Conservation (phyloP, 64 coral and sea anemone genomes). For the Montipora capricornis region DNA sequence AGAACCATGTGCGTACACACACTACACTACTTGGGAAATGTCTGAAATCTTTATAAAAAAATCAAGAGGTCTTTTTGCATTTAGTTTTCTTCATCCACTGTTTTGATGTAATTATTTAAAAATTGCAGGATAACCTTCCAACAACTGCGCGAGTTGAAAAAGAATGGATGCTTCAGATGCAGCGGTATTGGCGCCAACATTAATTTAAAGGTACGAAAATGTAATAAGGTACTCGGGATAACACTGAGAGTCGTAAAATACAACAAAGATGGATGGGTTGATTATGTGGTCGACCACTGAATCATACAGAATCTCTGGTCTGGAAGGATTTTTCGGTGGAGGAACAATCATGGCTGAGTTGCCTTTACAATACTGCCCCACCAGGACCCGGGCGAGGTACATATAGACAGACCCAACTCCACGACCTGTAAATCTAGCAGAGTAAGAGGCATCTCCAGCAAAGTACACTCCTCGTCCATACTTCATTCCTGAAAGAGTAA, state of each 20-base stretch:
- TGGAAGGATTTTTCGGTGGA: conserved; percentile 16
- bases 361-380: conserved; percentile 11
- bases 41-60: too few species aligned
- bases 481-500: background rate
- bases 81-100: too few species aligned
- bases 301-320: conserved; percentile 30
- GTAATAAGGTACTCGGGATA: conserved; percentile 80
- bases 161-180: conserved; percentile 81
- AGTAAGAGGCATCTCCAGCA: conserved; percentile 65
- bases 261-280: conserved; percentile 50
- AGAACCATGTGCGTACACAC: too few species aligned
- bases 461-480: conserved; percentile 68
- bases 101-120: background rate
- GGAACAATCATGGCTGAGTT: background rate
- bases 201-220: background rate
- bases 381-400: conserved; percentile 39
- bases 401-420: background rate
- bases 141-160: conserved; percentile 76
- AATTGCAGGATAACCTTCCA: conserved; percentile 59
- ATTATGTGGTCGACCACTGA: conserved; percentile 22
- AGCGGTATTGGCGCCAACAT: too few species aligned
- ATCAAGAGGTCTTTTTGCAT: too few species aligned
- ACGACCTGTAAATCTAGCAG: background rate
- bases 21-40: too few species aligned
- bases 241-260: conserved; percentile 71